Evolutionary conservation across 1,140 invertebrate genomes (phyloP).

Genomic region (Sitobion miscanthi): DNA sequence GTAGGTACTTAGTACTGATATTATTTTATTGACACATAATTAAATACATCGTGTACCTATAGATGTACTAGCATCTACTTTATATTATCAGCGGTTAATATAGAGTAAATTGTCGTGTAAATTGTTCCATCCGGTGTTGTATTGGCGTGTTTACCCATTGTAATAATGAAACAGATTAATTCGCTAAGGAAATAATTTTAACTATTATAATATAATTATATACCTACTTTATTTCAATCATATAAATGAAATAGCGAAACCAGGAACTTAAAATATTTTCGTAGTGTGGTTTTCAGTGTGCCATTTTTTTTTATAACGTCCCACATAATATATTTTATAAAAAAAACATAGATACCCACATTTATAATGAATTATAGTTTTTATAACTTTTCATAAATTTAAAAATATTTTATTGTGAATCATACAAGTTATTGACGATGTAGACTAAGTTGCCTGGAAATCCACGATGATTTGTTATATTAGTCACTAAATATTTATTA

Average conservation of each 20-base stretch:
- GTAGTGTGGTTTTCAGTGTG: background rate
- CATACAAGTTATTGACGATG: background rate
- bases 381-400: background rate
- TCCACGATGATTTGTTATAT: background rate
- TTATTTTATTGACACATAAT: background rate
- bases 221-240: background rate
- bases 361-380: background rate
- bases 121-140: background rate
- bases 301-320: too few species aligned
- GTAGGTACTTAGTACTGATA: background rate
- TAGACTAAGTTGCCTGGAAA: background rate
- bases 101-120: background rate
- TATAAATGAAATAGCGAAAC: background rate
- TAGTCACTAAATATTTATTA: background rate
- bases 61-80: too few species aligned
- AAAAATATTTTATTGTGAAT: background rate
- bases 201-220: background rate
- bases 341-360: background rate
- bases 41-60: background rate
- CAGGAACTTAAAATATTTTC: background rate
- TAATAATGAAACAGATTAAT: background rate
- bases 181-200: background rate
- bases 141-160: background rate
- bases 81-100: background rate
- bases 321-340: background rate